These are phyloP conservation scores for Ornithoptera priamus DNA, from an alignment of 2,888 invertebrate genomes.

Conservation along the genomic window DNA sequence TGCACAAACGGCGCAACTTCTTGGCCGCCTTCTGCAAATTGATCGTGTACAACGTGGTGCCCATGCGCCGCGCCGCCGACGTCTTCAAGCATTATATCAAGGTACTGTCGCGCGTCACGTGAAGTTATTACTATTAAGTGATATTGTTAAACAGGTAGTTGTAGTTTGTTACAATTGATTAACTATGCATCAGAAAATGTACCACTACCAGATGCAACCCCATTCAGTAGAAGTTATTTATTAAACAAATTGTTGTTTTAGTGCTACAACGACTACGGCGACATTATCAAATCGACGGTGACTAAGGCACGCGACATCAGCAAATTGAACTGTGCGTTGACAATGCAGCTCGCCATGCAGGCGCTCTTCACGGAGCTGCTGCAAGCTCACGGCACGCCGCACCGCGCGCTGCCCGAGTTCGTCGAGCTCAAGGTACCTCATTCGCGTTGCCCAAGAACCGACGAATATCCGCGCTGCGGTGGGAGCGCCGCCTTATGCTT, in stretches of 20 bases:
- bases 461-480: not conserved
- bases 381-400: constrained; percentile 62
- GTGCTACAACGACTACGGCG: constrained; percentile 99
- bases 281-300: constrained; percentile 97
- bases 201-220: too few species aligned
- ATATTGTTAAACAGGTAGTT: too few species aligned
- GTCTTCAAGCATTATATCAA: constrained; percentile 99
- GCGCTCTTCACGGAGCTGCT: constrained; percentile 90
- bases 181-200: too few species aligned
- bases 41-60: constrained; percentile 97
- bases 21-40: constrained; percentile 98
- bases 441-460: too few species aligned
- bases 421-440: constrained; percentile 89
- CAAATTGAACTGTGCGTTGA: constrained; percentile 96
- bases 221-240: too few species aligned
- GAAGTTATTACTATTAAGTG: too few species aligned
- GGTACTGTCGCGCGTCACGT: constrained; percentile 61
- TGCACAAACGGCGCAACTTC: constrained; percentile 97
- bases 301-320: constrained; percentile 98
- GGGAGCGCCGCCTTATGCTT: not conserved
- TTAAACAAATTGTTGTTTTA: constrained; percentile 45
- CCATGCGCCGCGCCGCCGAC: constrained; percentile 93
- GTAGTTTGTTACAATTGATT: too few species aligned
- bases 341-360: constrained; percentile 95
- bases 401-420: constrained; percentile 89